Percentiles rank a stretch among this genome's conserved stretches.
Evolutionary conservation across 2,797 vertebrate species (phyloP).

Genomic region (Borostomias antarcticus): DNA sequence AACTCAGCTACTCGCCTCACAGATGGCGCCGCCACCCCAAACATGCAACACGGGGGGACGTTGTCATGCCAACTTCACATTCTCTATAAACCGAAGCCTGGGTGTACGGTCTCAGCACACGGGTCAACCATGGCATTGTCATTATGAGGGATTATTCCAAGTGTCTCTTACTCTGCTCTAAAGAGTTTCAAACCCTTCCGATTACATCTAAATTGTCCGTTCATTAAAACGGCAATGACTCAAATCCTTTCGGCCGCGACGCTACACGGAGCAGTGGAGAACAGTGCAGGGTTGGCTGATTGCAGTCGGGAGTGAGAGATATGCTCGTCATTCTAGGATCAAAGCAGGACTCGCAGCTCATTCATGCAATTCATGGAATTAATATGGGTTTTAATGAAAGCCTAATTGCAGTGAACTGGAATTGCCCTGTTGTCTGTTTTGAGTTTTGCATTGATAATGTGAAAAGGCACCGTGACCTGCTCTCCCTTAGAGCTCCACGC

Average conservation of each 20-base stretch:
- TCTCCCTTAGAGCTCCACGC: not conserved
- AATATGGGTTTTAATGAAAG: conserved; percentile 2
- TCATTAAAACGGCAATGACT: conserved; percentile 16
- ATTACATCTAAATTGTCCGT: conserved; percentile 10
- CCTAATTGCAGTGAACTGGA: not conserved
- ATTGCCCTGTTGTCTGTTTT: not conserved
- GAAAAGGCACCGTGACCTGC: not conserved
- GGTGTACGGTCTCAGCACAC: not conserved
- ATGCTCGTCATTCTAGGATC: conserved; percentile 3
- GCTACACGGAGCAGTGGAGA: not conserved
- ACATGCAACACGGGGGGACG: too few relatives aligned
- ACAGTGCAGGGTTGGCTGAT: conserved; percentile 8
- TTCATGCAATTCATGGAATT: conserved; percentile 10
- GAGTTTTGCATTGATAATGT: not conserved
- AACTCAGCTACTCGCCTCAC: too few relatives aligned
- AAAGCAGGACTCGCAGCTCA: not conserved
- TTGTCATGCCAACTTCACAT: too few relatives aligned
- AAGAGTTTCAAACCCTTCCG: not conserved
- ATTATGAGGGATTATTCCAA: not conserved
- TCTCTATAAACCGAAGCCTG: not conserved
- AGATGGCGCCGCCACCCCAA: too few relatives aligned
- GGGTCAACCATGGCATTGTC: not conserved
- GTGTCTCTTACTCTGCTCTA: not conserved
- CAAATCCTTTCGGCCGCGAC: not conserved
- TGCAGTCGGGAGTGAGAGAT: conserved; percentile 5